Evolutionary conservation across 2,797 vertebrate genomes (phyloP), one percentile per base, ranked within the genome.

Genomic region (Silurus aristotelis): DNA sequence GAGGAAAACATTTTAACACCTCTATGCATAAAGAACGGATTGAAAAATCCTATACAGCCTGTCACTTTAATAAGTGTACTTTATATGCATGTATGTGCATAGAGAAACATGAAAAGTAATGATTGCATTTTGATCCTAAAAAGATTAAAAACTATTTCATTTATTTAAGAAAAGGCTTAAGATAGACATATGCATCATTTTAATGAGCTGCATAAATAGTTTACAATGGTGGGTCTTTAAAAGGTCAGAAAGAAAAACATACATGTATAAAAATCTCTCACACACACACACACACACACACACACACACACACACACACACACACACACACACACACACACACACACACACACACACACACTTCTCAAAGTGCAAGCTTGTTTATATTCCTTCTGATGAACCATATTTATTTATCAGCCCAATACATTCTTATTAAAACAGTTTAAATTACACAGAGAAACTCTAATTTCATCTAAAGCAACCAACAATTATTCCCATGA

Each of bases 401-500:
- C 80, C 79, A 80, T 83, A 88, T 81, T 89, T 82, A 83, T 87
- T 85, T 86, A 88, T 82, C 86, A 86, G 58, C n/a, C 60, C 63
- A 84, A 85, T 85, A 85, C 82, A 84, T 67, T 84, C 84, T 80
- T 75, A 88, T 82, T 85, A 87, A 84, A 83, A 84, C 83, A 83
- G 84, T 27, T 73, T 82, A 78, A 89, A 87, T 88, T 75, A 83
- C 72, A 83, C 38, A 77, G 85, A 67, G 82, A 89, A 90, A 73
- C 85, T 79, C 70, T 82, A 85, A 87, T 89, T 88, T 85, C 68
- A 84, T 80, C 72, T 76, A 85, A 25, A 85, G 86, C 85, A 89
- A 86, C 86, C 60, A 87, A 89, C 87, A 89, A 89, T 89, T 89
- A 90, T 87, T 80, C 66, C 84, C 56, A 83, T 46, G 81, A 86